A percentile compares a stretch with the other conserved stretches of the same genome.
These are phyloP conservation scores for Sturnus vulgaris DNA, from an alignment of 2,113 vertebrate species.

Conservation along the genomic window DNA sequence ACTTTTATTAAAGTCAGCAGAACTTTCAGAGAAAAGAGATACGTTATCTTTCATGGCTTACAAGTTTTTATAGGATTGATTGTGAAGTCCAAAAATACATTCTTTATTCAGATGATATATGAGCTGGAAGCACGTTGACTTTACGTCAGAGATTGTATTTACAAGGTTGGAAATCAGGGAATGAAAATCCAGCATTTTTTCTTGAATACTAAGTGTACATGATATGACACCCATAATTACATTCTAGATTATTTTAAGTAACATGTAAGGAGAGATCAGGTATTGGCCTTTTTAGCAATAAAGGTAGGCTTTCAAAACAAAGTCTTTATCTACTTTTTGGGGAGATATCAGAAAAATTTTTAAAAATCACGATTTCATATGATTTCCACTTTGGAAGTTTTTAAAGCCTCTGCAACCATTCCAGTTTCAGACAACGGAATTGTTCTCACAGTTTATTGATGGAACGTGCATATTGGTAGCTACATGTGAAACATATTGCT, in stretches of 20 bases:
- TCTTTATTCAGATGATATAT: not conserved
- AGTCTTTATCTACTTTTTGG: not conserved
- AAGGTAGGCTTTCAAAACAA: not conserved
- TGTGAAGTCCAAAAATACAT: not conserved
- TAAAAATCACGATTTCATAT: not conserved
- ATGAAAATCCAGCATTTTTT: not conserved
- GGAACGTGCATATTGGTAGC: fast-evolving
- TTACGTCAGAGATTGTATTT: not conserved
- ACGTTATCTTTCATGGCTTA: not conserved
- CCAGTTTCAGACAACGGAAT: not conserved
- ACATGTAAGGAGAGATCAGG: not conserved
- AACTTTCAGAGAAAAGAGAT: not conserved
- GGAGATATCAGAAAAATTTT: not conserved
- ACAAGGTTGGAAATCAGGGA: not conserved
- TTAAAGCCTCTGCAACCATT: not conserved
- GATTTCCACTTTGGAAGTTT: not conserved
- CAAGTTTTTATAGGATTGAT: not conserved
- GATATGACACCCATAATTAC: not conserved
- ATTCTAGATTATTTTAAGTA: not conserved
- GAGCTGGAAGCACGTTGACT: not conserved
- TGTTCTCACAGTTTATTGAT: not conserved
- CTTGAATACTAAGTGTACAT: not conserved
- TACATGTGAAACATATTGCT: not conserved
- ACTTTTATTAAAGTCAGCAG: not conserved
- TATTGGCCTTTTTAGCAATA: not conserved